Percentiles rank a stretch among this genome's conserved stretches.
phyloP scores from a whole-genome alignment of 2,888 invertebrate species.

The Parnassius smintheus region DNA sequence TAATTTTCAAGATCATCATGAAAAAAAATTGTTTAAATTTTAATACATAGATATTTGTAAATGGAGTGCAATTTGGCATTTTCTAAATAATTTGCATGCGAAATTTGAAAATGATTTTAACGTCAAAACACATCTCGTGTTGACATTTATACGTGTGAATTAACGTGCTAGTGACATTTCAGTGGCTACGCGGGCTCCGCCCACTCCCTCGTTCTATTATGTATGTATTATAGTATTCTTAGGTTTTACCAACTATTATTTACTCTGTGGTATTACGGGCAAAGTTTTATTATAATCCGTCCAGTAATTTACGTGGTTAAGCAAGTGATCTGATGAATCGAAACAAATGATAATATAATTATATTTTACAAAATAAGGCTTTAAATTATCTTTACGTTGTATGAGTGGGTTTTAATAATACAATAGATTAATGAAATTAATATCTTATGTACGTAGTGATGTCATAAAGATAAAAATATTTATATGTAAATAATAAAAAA shows the following conservation, averaged over 20 bases:
- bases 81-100: too few relatives aligned
- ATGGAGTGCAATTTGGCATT: too few relatives aligned
- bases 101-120: too few relatives aligned
- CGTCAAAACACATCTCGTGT: too few relatives aligned
- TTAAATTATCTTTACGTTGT: background rate
- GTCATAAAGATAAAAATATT: background rate
- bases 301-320: constrained; percentile 24
- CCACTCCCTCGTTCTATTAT: background rate
- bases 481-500: background rate
- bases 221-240: constrained; percentile 6
- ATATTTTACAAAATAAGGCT: background rate
- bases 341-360: constrained; percentile 8
- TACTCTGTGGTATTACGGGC: background rate
- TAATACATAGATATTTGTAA: too few relatives aligned
- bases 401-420: constrained; percentile 8
- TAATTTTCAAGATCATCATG: background rate
- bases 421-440: background rate
- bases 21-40: too few relatives aligned
- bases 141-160: too few relatives aligned
- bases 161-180: too few relatives aligned
- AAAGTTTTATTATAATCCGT: constrained; percentile 24
- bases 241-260: background rate
- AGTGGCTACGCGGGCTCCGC: too few relatives aligned
- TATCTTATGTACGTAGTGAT: too few relatives aligned
- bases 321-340: constrained; percentile 27